Conservation (phyloP, 2,888 invertebrate species). For the Sepioteuthis lessoniana region DNA sequence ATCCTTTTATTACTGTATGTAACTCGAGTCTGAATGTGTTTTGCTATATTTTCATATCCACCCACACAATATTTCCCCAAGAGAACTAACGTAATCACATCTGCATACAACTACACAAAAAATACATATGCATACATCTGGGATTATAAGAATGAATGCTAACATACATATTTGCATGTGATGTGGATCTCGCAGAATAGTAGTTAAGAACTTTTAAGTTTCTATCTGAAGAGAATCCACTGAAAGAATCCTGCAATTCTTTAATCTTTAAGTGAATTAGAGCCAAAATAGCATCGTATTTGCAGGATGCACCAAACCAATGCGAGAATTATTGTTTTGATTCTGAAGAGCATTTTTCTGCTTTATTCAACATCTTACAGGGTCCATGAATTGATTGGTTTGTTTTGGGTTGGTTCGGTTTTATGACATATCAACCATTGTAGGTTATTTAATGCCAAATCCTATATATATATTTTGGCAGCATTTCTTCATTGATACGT, state of each 20-base stretch:
- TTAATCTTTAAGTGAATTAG: neutral
- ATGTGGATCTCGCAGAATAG: neutral
- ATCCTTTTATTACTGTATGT: conserved; percentile 8
- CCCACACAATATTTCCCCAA: neutral
- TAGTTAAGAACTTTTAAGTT: too few relatives aligned
- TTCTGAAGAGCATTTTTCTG: neutral
- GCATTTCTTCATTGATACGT: too few relatives aligned
- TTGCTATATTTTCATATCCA: conserved; percentile 20
- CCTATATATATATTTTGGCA: too few relatives aligned
- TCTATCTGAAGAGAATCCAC: neutral
- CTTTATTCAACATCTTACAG: neutral
- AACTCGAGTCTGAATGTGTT: neutral
- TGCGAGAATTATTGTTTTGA: too few relatives aligned
- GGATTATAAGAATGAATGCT: neutral
- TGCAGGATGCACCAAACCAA: too few relatives aligned
- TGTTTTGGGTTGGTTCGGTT: too few relatives aligned
- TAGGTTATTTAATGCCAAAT: too few relatives aligned
- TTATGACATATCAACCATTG: too few relatives aligned
- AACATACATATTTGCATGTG: neutral
- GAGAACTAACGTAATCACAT: neutral
- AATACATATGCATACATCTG: too few relatives aligned
- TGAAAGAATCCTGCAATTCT: neutral
- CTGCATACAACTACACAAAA: too few relatives aligned
- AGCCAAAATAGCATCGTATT: too few relatives aligned
- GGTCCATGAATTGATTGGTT: too few relatives aligned